A percentile compares a stretch with the other conserved stretches of the same genome.
phyloP scores from a whole-genome alignment of 2,113 vertebrate species.

The Esox niger region DNA sequence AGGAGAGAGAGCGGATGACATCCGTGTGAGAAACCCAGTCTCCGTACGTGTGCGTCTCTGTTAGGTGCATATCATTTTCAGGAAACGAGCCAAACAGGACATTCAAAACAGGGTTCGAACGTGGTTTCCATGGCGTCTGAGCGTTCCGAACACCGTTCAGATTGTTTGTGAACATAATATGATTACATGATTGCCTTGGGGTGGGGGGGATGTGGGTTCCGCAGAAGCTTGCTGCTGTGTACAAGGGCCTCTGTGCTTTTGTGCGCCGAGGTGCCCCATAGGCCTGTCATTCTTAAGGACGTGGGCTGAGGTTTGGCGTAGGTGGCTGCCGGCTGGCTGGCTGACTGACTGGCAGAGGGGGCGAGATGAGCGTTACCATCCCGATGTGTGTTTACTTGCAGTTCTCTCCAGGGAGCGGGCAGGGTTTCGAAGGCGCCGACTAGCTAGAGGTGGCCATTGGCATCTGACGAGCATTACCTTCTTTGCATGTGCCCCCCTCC shows the following conservation, averaged over 20 bases:
- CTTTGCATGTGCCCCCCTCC: slow-evolving; percentile 70
- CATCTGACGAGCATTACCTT: slow-evolving; percentile 72
- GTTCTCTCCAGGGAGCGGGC: background rate
- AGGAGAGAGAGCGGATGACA: slow-evolving; percentile 73
- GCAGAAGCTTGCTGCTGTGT: background rate
- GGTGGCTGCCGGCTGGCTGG: background rate
- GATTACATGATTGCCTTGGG: slow-evolving; percentile 10
- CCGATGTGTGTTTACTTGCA: background rate
- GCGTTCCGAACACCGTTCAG: background rate
- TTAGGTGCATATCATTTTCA: background rate
- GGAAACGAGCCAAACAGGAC: slow-evolving; percentile 24
- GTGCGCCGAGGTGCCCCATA: background rate
- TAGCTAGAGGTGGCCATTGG: background rate
- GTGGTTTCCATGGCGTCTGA: slow-evolving; percentile 54
- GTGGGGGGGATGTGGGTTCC: background rate
- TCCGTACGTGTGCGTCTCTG: slow-evolving; percentile 24
- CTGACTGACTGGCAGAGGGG: background rate
- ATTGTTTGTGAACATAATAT: slow-evolving; percentile 27
- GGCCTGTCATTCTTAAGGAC: background rate
- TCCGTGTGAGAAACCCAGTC: no score
- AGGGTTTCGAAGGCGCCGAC: background rate
- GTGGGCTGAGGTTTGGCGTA: background rate
- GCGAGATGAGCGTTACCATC: background rate
- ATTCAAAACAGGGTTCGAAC: slow-evolving; percentile 31
- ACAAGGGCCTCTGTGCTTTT: background rate